A percentile compares a stretch with the other conserved stretches of the same genome.
Conservation (phyloP, 2,888 invertebrate genomes). For the Dromius quadrimaculatus region DNA sequence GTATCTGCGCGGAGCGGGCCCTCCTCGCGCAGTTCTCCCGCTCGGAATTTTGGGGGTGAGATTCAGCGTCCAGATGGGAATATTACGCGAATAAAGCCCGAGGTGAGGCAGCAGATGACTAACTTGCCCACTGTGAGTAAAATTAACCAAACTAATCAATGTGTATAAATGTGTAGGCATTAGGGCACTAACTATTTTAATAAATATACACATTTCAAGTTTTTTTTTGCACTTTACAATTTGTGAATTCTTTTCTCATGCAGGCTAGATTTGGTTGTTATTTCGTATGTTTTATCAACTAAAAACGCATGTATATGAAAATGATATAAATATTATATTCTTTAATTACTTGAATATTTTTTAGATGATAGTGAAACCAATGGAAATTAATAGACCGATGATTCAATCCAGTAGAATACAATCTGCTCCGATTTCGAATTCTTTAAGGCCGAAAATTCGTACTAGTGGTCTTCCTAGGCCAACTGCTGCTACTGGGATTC, state of each 20-base stretch:
- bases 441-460: slow-evolving; percentile 56
- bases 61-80: background rate
- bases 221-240: too few relatives aligned
- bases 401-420: slow-evolving; percentile 19
- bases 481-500: slow-evolving; percentile 59
- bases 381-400: slow-evolving; percentile 42
- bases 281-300: too few relatives aligned
- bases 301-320: too few relatives aligned
- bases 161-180: too few relatives aligned
- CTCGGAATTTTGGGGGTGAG: background rate
- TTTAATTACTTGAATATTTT: slow-evolving; percentile 1
- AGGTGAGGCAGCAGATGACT: background rate
- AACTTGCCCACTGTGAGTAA: slow-evolving; percentile 32
- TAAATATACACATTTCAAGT: too few relatives aligned
- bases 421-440: slow-evolving; percentile 44
- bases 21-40: slow-evolving; percentile 39
- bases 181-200: too few relatives aligned
- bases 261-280: too few relatives aligned
- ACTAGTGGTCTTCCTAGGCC: slow-evolving; percentile 64
- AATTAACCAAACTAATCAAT: too few relatives aligned
- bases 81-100: background rate
- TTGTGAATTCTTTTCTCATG: too few relatives aligned
- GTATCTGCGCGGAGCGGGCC: slow-evolving; percentile 44
- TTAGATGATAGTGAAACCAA: slow-evolving; percentile 53
- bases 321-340: background rate